Percentiles rank a stretch among this genome's conserved stretches.
Evolutionary conservation across 2,797 vertebrate species (phyloP).

Genomic region (Poecilia picta): DNA sequence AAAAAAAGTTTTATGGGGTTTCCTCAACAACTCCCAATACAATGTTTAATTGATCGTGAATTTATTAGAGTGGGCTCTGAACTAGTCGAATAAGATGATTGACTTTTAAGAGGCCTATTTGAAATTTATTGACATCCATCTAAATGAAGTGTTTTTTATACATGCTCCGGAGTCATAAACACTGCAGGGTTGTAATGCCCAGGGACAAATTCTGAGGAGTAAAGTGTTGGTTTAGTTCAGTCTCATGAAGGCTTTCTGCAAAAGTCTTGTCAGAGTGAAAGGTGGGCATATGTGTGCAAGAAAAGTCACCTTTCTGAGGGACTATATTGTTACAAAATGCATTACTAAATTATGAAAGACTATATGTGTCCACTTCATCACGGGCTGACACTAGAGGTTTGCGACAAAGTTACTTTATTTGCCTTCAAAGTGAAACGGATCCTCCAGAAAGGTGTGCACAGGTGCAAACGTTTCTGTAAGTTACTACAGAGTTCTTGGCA

Average conservation of each 20-base stretch:
- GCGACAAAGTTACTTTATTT: background rate
- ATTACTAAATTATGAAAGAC: background rate
- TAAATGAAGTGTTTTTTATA: background rate
- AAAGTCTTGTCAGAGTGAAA: background rate
- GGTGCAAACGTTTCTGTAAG: background rate
- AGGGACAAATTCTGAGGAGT: background rate
- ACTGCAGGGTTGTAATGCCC: background rate
- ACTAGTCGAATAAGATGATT: background rate
- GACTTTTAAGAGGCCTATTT: background rate
- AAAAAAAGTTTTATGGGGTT: background rate
- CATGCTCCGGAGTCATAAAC: background rate
- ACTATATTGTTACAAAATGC: background rate
- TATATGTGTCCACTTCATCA: background rate
- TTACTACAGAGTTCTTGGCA: background rate
- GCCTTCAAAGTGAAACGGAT: background rate
- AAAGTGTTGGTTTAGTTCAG: background rate
- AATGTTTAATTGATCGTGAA: background rate
- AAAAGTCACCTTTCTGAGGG: background rate
- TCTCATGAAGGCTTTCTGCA: background rate
- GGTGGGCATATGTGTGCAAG: background rate
- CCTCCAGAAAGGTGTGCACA: background rate
- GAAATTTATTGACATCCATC: background rate
- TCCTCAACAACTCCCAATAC: background rate
- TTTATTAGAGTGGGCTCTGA: background rate
- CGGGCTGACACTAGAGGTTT: background rate